A percentile compares a stretch with the other conserved stretches of the same genome.
These are phyloP conservation scores for Eristalis pertinax DNA, from an alignment of 2,888 invertebrate genomes.

Conservation along the genomic window DNA sequence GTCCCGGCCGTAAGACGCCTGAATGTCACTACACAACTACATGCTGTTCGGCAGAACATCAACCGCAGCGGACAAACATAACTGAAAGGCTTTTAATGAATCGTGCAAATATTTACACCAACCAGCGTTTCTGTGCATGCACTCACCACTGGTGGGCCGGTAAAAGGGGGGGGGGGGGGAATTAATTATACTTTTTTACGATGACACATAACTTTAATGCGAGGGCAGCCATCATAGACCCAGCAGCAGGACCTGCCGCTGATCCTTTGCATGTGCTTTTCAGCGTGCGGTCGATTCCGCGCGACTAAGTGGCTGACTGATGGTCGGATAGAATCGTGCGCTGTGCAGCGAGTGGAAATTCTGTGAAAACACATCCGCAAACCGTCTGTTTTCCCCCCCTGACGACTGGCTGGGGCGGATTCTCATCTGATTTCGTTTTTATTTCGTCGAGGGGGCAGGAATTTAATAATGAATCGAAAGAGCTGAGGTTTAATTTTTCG, in stretches of 20 bases:
- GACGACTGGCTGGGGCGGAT: background rate
- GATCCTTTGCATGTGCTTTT: background rate
- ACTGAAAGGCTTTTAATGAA: conserved; percentile 26
- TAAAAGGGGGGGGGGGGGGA: no score
- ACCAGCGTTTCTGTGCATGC: background rate
- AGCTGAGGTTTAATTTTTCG: conserved; percentile 25
- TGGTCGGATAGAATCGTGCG: conserved; percentile 14
- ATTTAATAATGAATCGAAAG: conserved; percentile 24
- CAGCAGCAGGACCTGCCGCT: background rate
- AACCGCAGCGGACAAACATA: background rate
- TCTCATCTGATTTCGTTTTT: background rate
- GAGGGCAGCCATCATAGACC: background rate
- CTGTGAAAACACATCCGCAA: conserved; percentile 12
- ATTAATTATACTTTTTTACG: conserved; percentile 31
- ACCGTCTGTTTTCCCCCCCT: no score
- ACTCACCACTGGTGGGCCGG: background rate
- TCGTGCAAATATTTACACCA: conserved; percentile 19
- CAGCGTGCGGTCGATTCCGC: conserved; percentile 13
- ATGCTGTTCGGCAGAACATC: background rate
- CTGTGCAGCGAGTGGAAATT: conserved; percentile 37
- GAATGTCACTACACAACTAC: background rate
- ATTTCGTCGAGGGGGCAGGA: background rate
- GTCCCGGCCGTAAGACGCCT: background rate
- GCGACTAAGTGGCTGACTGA: conserved; percentile 32
- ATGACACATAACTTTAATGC: background rate